Evolutionary conservation across 2,797 vertebrate species (phyloP).

Genomic region (Diceros bicornis): DNA sequence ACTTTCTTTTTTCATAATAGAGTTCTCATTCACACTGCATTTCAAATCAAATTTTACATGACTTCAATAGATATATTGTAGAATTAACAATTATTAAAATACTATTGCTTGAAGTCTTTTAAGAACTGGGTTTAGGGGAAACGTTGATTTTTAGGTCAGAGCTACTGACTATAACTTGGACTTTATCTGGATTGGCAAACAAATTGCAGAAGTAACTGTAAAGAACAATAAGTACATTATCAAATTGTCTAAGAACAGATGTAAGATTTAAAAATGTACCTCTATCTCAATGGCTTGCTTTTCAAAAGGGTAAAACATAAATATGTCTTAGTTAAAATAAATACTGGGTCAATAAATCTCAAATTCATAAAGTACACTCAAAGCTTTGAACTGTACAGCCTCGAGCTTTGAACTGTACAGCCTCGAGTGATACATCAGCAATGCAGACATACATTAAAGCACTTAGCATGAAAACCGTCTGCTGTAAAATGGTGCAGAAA

Average conservation of each 20-base stretch:
- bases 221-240: slow-evolving; percentile 20
- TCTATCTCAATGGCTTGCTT: slow-evolving; percentile 10
- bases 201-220: slow-evolving; percentile 2
- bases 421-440: slow-evolving; percentile 37
- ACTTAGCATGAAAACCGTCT: slow-evolving; percentile 60
- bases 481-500: slow-evolving; percentile 70
- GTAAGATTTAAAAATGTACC: slow-evolving; percentile 63
- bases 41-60: slow-evolving; percentile 57
- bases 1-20: slow-evolving; percentile 45
- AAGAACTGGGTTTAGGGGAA: background rate
- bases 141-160: slow-evolving; percentile 20
- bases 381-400: slow-evolving; percentile 69
- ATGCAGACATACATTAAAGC: slow-evolving; percentile 56
- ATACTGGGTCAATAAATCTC: slow-evolving; percentile 63
- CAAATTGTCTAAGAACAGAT: slow-evolving; percentile 57
- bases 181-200: background rate
- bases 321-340: slow-evolving; percentile 70
- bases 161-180: background rate
- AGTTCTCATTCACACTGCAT: background rate
- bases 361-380: slow-evolving; percentile 65
- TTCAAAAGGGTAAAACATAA: slow-evolving; percentile 73
- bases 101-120: background rate
- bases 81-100: slow-evolving; percentile 62
- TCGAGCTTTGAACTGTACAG: slow-evolving; percentile 72
- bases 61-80: background rate